Base-by-base conservation (phyloP, 2,113 vertebrate species). In the Lampris incognitus region DNA sequence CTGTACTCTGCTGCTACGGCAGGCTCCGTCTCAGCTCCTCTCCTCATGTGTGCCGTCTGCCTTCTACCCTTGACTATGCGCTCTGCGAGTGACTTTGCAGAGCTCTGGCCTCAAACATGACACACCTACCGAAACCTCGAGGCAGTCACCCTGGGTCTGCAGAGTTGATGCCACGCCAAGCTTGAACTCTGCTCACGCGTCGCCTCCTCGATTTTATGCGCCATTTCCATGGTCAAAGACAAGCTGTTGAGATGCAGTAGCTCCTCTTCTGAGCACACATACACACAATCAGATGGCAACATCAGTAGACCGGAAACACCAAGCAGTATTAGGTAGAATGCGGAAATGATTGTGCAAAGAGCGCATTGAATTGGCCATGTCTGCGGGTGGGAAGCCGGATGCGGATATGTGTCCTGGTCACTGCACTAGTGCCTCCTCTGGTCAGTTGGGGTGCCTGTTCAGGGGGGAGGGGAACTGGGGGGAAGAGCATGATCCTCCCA, bases 31-130 rank as follows among this genome's bases (percentile, higher is more conserved):
- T 52, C 50, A 52, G 44, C 44, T 4, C 50, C 50, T 52, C 50
- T 52, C 55, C 55, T 56, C 55, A 56, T 56, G 55, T 24, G 11
- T 56, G 55, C 55, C n/a, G 55, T 56, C 55, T 56, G 55, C 55
- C 55, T 36, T 24, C 2, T 56, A 24, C 55, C 55, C 55, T 56
- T 56, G 2, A 56, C 36, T 24, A 24, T 24, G 55, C 13, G 55
- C 56, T 58, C 56, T 58, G 56, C 56, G 7, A 37, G 36, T 58
- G 56, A 37, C 44, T 46, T 36, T 58, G 56, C 56, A 58, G 56
- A 58, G 56, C 56, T 58, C 36, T 58, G 56, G 56, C 56, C 56
- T 58, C 56, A 5, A 37, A 58, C 56, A 46, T 46, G n/a, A 24
- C 55, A 57, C n/a, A 24, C 13, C 2, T 57, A 13, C 4, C 55